phyloP scores from a whole-genome alignment of 2,797 vertebrate species.

The Syncerus caffer region DNA sequence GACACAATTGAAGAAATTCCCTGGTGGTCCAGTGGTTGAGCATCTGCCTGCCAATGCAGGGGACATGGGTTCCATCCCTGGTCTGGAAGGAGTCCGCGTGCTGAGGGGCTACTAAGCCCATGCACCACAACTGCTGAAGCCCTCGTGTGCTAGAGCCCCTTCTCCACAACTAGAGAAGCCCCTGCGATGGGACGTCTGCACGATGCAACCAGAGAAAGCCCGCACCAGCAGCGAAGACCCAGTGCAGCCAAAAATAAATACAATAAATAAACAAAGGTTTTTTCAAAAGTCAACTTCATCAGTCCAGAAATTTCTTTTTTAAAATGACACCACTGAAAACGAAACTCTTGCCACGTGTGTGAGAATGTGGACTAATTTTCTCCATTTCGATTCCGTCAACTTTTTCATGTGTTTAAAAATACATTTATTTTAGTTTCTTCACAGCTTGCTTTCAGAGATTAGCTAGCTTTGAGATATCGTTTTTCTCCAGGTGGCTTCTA shows the following conservation, averaged over 20 bases:
- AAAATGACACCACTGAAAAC: background rate
- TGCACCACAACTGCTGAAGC: background rate
- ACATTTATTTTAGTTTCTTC: constrained; percentile 11
- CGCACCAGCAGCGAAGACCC: background rate
- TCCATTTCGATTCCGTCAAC: background rate
- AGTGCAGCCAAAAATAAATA: background rate
- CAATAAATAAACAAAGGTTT: background rate
- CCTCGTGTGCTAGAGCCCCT: background rate
- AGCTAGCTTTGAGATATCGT: constrained; percentile 12
- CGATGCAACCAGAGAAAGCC: background rate
- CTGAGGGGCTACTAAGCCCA: background rate
- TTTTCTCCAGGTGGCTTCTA: constrained; percentile 14
- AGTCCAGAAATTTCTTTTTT: background rate
- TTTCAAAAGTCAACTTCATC: background rate
- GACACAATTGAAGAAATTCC: background rate
- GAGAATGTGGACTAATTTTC: background rate
- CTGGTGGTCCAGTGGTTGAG: background rate
- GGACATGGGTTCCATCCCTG: background rate
- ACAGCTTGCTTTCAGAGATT: constrained; percentile 58
- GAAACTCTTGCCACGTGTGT: background rate
- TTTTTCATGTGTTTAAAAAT: constrained; percentile 7
- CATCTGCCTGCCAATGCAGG: background rate
- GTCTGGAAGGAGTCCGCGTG: background rate
- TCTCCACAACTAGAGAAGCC: background rate
- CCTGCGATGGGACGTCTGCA: accelerated